These are phyloP conservation scores for Elephantulus edwardii DNA, from an alignment of 2,113 vertebrate species.

Conservation along the genomic window DNA sequence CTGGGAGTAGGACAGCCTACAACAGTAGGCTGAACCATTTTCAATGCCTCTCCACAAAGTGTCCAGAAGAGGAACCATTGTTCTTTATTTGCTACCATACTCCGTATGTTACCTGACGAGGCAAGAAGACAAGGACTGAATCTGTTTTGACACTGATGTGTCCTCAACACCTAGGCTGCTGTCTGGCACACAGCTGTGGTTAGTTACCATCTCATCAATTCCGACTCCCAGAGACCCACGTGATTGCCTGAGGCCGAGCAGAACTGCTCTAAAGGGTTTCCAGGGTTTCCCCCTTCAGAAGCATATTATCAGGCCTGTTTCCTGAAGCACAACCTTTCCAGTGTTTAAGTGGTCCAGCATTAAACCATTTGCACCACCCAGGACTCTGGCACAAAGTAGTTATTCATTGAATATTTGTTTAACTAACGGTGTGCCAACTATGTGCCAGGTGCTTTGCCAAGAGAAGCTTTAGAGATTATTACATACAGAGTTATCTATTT, in stretches of 20 bases:
- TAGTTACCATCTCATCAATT: background rate
- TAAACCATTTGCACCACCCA: background rate
- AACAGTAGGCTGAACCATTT: too few species aligned
- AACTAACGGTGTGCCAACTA: background rate
- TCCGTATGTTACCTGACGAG: accelerated
- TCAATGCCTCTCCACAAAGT: too few species aligned
- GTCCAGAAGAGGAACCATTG: too few species aligned
- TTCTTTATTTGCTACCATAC: accelerated
- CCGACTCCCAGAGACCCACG: background rate
- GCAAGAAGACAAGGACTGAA: accelerated
- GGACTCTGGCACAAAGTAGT: background rate
- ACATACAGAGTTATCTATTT: background rate
- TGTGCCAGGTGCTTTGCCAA: background rate
- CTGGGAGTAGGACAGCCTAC: too few species aligned
- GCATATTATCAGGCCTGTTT: background rate
- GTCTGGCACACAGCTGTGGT: background rate
- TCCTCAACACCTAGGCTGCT: background rate
- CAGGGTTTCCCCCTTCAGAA: background rate
- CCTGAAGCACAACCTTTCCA: background rate
- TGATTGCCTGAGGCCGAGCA: background rate
- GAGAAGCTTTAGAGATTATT: too few species aligned
- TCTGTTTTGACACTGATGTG: background rate
- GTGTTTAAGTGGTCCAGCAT: background rate
- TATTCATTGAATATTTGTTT: background rate
- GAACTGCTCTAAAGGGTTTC: background rate